Conservation (phyloP, 2,113 vertebrate species). For the Erythrolamprus reginae region DNA sequence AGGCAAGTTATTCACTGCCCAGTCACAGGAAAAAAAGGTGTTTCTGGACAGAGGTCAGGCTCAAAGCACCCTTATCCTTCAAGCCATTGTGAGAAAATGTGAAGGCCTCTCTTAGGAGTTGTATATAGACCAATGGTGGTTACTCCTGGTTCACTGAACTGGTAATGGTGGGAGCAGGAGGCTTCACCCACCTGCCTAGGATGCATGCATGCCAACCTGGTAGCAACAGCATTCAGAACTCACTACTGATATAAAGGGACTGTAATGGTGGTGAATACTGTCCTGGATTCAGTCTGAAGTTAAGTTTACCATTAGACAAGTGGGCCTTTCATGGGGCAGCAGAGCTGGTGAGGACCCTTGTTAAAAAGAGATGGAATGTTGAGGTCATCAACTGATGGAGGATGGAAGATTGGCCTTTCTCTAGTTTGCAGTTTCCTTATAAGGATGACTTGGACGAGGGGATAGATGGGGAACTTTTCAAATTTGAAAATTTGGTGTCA, state of each 20-base stretch:
- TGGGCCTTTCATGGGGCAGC: background rate
- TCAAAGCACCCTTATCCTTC: background rate
- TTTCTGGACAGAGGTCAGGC: background rate
- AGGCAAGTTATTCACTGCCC: background rate
- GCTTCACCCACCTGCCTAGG: too few relatives aligned
- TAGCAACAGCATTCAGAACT: too few relatives aligned
- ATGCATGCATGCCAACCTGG: too few relatives aligned
- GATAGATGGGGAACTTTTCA: too few relatives aligned
- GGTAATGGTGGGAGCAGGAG: too few relatives aligned
- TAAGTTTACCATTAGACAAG: background rate
- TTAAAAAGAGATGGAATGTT: background rate
- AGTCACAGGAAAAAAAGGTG: background rate
- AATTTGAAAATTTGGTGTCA: too few relatives aligned
- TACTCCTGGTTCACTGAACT: too few relatives aligned
- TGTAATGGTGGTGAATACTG: background rate
- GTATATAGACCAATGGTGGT: too few relatives aligned
- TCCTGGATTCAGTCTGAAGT: background rate
- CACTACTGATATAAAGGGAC: too few relatives aligned
- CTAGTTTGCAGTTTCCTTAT: background rate
- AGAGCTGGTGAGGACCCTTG: background rate
- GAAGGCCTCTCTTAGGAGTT: background rate
- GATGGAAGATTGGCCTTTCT: background rate
- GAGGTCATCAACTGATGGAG: background rate
- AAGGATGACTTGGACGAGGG: too few relatives aligned
- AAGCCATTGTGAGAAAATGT: background rate